A percentile compares a stretch with the other conserved stretches of the same genome.
Conservation (phyloP, 2,113 vertebrate genomes). For the Origma solitaria region DNA sequence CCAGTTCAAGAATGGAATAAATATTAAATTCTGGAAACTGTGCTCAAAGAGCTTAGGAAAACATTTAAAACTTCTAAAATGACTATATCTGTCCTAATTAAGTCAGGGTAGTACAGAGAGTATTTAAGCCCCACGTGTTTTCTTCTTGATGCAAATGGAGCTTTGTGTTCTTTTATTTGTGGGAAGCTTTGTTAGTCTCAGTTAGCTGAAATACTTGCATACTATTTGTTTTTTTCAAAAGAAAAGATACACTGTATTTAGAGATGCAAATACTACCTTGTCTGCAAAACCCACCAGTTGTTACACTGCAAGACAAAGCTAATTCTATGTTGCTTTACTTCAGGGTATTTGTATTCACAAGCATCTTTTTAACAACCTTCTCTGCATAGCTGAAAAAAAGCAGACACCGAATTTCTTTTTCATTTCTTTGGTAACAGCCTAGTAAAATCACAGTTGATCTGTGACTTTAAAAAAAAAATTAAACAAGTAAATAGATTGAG, state of each 20-base stretch:
- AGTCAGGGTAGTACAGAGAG: neutral
- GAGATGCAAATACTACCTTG: conserved; percentile 50
- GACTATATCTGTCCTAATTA: neutral
- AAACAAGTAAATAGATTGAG: neutral
- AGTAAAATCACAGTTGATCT: neutral
- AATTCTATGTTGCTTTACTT: conserved; percentile 4
- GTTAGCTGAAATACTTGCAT: conserved; percentile 53
- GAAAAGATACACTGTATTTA: conserved; percentile 45
- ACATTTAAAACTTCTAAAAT: neutral
- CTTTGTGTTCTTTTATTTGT: conserved; percentile 38
- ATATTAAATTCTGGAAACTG: neutral
- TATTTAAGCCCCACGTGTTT: neutral
- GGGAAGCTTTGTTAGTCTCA: conserved; percentile 33
- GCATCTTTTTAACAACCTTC: neutral
- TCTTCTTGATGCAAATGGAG: conserved; percentile 28
- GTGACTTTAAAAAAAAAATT: neutral
- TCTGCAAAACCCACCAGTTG: conserved; percentile 26
- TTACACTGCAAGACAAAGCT: neutral
- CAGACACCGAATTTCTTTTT: neutral
- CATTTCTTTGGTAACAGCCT: neutral
- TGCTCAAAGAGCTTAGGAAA: neutral
- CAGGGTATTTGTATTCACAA: neutral
- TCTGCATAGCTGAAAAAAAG: neutral
- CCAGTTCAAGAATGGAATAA: neutral
- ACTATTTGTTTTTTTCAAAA: neutral